phyloP scores from a whole-genome alignment of 1,140 invertebrate genomes.

The Olivierus martensii region DNA sequence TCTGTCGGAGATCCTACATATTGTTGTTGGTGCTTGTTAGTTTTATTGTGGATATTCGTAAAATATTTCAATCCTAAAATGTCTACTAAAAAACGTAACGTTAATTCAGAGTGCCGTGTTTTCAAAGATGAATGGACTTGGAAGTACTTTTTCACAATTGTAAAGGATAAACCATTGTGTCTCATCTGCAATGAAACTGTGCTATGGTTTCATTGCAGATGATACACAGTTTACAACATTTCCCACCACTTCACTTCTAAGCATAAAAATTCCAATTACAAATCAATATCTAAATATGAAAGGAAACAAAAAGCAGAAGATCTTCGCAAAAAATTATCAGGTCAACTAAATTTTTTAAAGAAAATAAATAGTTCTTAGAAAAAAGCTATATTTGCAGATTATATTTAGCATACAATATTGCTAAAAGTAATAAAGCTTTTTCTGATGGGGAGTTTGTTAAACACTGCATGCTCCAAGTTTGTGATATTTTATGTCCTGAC shows the following conservation, averaged over 20 bases:
- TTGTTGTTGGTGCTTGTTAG: no score
- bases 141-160: conserved; percentile 2
- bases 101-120: neutral
- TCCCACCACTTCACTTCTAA: neutral
- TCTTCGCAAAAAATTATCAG: neutral
- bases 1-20: no score
- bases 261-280: conserved; percentile 3
- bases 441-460: conserved; percentile 8
- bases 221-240: conserved; percentile 8
- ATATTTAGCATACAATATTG: conserved; percentile 5
- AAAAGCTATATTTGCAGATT: neutral
- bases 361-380: neutral
- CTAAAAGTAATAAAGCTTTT: conserved; percentile 2
- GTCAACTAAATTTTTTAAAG: neutral
- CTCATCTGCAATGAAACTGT: conserved; percentile 3
- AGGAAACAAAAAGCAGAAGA: neutral
- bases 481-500: no score
- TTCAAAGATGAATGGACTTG: conserved; percentile 2
- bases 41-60: no score
- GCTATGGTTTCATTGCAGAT: no score
- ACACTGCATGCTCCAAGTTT: neutral
- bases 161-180: conserved; percentile 1
- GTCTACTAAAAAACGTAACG: neutral
- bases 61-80: neutral
- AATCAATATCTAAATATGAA: conserved; percentile 3